Evolutionary conservation across 2,888 invertebrate species (phyloP).

Genomic region (Ectemnius cavifrons): DNA sequence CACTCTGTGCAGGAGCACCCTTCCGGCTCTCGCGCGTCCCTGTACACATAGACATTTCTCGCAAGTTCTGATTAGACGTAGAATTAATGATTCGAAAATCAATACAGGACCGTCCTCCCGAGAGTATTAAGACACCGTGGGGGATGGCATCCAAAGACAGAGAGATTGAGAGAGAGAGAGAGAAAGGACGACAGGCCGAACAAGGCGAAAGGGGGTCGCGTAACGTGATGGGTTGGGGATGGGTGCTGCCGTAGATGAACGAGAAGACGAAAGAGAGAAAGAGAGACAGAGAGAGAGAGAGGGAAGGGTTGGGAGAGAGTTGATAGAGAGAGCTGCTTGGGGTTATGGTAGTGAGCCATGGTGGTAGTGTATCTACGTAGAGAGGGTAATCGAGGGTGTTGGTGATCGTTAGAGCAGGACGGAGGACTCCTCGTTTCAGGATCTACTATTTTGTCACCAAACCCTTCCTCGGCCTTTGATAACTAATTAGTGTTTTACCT

Average conservation of each 20-base stretch:
- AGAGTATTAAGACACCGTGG: slow-evolving; percentile 72
- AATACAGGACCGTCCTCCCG: slow-evolving; percentile 71
- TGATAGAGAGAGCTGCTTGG: slow-evolving; percentile 33
- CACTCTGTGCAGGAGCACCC: slow-evolving; percentile 25
- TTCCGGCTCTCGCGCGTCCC: slow-evolving; percentile 13
- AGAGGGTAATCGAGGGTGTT: slow-evolving; percentile 5
- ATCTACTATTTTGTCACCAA: slow-evolving; percentile 77
- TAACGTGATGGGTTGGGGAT: slow-evolving; percentile 5
- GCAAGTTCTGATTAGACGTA: slow-evolving; percentile 75
- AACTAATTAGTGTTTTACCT: slow-evolving; percentile 81
- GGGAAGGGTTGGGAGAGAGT: too few species aligned
- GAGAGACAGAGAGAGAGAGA: too few species aligned
- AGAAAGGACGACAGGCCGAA: slow-evolving; percentile 11
- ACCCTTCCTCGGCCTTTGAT: slow-evolving; percentile 80
- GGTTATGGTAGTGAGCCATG: slow-evolving; percentile 44
- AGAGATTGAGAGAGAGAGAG: slow-evolving; percentile 2
- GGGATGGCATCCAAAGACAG: slow-evolving; percentile 21
- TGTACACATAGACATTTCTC: slow-evolving; percentile 25
- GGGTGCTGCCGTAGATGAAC: slow-evolving; percentile 5
- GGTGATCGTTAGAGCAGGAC: slow-evolving; percentile 34
- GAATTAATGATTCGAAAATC: slow-evolving; percentile 78
- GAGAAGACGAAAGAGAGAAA: not conserved
- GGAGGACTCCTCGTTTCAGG: slow-evolving; percentile 59
- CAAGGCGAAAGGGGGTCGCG: not conserved
- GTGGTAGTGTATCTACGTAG: slow-evolving; percentile 50